Conservation (phyloP, 1,140 invertebrate species). For the Calephelis nemesis region DNA sequence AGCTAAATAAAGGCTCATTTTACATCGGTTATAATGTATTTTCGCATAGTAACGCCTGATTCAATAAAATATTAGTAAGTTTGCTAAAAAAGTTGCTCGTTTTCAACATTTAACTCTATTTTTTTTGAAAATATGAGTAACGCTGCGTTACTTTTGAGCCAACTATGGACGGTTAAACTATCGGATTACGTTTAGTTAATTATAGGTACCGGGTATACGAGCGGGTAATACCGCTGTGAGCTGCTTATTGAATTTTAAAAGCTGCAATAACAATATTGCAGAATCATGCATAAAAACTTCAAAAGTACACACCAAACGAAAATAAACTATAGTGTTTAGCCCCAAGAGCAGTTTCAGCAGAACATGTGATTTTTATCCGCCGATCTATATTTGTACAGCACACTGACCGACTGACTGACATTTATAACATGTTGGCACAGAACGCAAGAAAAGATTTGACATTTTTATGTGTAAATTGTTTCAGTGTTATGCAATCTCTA, state of each 20-base stretch:
- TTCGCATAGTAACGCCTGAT: no score
- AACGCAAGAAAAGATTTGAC: constrained; percentile 29
- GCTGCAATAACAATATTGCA: background rate
- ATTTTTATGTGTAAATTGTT: constrained; percentile 44
- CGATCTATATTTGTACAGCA: constrained; percentile 37
- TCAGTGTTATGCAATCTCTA: constrained; percentile 29
- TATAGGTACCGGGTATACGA: no score
- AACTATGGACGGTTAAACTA: no score
- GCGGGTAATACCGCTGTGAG: background rate
- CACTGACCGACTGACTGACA: constrained; percentile 43
- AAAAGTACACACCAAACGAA: background rate
- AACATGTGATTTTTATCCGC: constrained; percentile 24
- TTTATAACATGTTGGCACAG: constrained; percentile 33
- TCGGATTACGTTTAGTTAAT: no score
- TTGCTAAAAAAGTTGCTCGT: no score
- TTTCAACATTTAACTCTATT: no score
- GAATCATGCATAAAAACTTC: background rate
- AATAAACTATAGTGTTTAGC: background rate
- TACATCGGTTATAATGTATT: no score
- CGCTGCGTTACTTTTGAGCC: no score
- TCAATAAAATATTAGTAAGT: no score
- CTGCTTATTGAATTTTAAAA: background rate
- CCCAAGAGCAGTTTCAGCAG: background rate
- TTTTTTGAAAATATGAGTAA: no score
- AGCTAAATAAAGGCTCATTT: no score